A percentile compares a stretch with the other conserved stretches of the same genome.
Evolutionary conservation across 2,888 invertebrate species (phyloP).

Genomic region (Drosophila pegasa): DNA sequence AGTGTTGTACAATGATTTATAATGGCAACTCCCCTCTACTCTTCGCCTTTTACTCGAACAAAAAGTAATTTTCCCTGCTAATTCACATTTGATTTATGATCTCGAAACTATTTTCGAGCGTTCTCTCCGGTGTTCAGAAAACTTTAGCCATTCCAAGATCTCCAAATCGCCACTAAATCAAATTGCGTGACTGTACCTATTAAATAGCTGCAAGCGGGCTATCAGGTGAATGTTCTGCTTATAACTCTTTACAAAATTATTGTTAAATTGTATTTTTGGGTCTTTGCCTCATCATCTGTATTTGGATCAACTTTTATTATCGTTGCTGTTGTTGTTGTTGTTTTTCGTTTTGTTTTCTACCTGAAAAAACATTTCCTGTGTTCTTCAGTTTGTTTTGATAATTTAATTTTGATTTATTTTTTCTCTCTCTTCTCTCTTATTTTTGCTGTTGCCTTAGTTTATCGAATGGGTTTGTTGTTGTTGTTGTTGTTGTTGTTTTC

Average conservation of each 20-base stretch:
- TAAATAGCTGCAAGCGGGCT: background rate
- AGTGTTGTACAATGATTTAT: background rate
- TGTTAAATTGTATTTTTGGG: conserved; percentile 21
- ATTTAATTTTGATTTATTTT: conserved; percentile 67
- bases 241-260: conserved; percentile 11
- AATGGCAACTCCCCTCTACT: background rate
- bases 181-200: conserved; percentile 6
- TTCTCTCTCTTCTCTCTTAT: conserved; percentile 25
- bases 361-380: conserved; percentile 18
- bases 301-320: conserved; percentile 5
- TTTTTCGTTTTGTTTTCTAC: conserved; percentile 24
- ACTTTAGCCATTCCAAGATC: background rate
- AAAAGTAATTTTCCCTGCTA: background rate
- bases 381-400: conserved; percentile 53
- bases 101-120: background rate
- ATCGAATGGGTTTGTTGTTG: conserved; percentile 1
- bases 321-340: no score
- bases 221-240: conserved; percentile 5
- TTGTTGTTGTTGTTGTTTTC: conserved; percentile 1
- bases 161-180: background rate
- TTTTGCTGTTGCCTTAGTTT: conserved; percentile 15
- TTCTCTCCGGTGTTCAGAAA: background rate
- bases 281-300: conserved; percentile 16
- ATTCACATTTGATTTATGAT: background rate
- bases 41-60: no score